phyloP scores from a whole-genome alignment of 2,797 vertebrate genomes.

The Alectoris magna region DNA sequence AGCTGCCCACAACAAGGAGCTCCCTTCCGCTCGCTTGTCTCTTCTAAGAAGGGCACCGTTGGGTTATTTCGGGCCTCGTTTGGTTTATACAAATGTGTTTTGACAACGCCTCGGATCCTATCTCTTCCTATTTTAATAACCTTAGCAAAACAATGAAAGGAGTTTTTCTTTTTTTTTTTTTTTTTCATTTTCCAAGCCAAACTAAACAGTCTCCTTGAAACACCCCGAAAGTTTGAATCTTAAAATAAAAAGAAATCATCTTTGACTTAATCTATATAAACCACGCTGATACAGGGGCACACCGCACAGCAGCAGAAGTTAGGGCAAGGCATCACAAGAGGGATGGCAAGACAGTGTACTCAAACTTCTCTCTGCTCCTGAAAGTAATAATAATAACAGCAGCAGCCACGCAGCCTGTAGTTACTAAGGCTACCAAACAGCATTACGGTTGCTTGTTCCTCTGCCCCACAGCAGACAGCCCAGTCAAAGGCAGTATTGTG shows the following conservation, averaged over 20 bases:
- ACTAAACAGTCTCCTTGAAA: background rate
- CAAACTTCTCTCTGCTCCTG: background rate
- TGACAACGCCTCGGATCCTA: background rate
- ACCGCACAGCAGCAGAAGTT: background rate
- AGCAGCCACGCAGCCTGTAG: background rate
- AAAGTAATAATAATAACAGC: background rate
- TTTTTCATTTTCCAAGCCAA: too few species aligned
- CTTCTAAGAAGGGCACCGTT: background rate
- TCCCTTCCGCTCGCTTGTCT: background rate
- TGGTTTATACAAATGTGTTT: background rate
- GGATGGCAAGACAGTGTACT: fast-evolving
- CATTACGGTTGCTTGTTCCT: background rate
- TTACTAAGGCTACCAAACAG: background rate
- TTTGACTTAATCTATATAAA: background rate
- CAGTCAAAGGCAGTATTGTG: conserved; percentile 9
- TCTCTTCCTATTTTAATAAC: conserved; percentile 46
- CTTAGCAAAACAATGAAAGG: background rate
- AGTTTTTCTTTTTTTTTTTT: background rate
- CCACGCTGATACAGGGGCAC: background rate
- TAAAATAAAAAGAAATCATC: background rate
- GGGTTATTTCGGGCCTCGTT: conserved; percentile 1
- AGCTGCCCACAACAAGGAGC: background rate
- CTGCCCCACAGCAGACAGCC: background rate
- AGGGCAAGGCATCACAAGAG: background rate
- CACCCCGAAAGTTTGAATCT: background rate